phyloP scores from a whole-genome alignment of 2,888 invertebrate genomes.

The Pterobdella sp. region DNA sequence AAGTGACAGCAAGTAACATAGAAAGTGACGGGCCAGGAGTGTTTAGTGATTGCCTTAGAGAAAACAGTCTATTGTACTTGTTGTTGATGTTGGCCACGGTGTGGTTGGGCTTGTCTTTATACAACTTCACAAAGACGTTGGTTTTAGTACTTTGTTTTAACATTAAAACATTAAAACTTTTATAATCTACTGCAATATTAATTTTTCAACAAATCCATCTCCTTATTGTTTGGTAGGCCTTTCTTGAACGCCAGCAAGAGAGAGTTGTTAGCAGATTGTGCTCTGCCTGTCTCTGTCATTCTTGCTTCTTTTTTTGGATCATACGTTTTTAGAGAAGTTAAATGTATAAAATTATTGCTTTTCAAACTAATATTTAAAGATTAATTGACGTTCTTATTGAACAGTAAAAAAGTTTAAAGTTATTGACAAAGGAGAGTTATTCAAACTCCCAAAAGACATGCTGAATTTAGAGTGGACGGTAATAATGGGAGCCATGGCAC shows the following conservation, averaged over 20 bases:
- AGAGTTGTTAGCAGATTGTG: slow-evolving; percentile 59
- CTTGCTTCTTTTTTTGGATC: slow-evolving; percentile 58
- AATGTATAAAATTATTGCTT: too few relatives aligned
- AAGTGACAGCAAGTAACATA: not conserved
- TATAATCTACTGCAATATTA: not conserved
- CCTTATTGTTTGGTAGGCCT: slow-evolving; percentile 45
- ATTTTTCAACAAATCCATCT: not conserved
- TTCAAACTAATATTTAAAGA: too few relatives aligned
- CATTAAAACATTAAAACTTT: not conserved
- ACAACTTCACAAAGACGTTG: slow-evolving; percentile 59
- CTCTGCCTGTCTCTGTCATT: slow-evolving; percentile 58
- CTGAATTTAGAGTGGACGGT: slow-evolving; percentile 43
- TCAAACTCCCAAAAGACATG: slow-evolving; percentile 28
- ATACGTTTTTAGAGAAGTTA: slow-evolving; percentile 56
- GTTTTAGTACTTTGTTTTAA: slow-evolving; percentile 33
- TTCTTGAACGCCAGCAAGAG: slow-evolving; percentile 56
- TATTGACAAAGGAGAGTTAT: slow-evolving; percentile 28
- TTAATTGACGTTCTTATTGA: not conserved
- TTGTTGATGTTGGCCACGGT: slow-evolving; percentile 59
- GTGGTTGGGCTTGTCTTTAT: slow-evolving; percentile 58
- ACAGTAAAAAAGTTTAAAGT: slow-evolving; percentile 32
- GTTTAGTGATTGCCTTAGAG: slow-evolving; percentile 51
- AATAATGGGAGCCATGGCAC: slow-evolving; percentile 54
- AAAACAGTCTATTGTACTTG: slow-evolving; percentile 57
- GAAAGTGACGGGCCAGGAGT: not conserved